Percentiles rank a stretch among this genome's conserved stretches.
These are phyloP conservation scores for Centropus bengalensis DNA, from an alignment of 2,113 vertebrate genomes.

Conservation along the genomic window DNA sequence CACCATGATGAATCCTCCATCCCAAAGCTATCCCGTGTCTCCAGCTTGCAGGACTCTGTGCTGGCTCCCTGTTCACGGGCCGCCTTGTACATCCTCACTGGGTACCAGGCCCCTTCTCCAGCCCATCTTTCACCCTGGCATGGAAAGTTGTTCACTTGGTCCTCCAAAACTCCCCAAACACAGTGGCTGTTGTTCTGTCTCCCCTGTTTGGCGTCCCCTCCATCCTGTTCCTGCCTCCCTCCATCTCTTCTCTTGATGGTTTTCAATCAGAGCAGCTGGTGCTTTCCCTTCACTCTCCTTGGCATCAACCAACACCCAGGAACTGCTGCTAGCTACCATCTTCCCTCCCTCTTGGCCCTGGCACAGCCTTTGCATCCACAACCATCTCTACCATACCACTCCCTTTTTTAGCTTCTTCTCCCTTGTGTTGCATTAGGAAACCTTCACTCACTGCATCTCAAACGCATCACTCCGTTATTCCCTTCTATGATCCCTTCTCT, in stretches of 20 bases:
- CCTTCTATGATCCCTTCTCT: not conserved
- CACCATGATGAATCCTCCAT: not conserved
- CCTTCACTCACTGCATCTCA: not conserved
- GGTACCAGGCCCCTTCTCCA: not conserved
- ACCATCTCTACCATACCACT: rapidly evolving
- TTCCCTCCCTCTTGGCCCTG: not conserved
- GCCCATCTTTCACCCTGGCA: not conserved
- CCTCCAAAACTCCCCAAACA: not conserved
- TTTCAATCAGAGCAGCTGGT: not conserved
- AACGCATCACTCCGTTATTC: not conserved
- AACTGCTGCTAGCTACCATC: not conserved
- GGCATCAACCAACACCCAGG: not conserved
- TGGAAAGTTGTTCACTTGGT: not conserved
- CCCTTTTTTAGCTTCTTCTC: not conserved
- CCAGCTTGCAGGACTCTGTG: not conserved
- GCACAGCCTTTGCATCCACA: not conserved
- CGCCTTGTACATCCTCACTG: not conserved
- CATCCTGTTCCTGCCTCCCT: not conserved
- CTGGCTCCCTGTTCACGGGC: not conserved
- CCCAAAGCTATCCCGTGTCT: not conserved
- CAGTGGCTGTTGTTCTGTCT: not conserved
- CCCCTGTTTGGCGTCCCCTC: not conserved
- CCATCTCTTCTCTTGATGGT: not conserved
- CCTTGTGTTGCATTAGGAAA: not conserved
- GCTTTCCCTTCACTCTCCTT: not conserved